These are phyloP conservation scores for Styela clava DNA, from an alignment of 23 tunicate genomes.

Conservation along the genomic window DNA sequence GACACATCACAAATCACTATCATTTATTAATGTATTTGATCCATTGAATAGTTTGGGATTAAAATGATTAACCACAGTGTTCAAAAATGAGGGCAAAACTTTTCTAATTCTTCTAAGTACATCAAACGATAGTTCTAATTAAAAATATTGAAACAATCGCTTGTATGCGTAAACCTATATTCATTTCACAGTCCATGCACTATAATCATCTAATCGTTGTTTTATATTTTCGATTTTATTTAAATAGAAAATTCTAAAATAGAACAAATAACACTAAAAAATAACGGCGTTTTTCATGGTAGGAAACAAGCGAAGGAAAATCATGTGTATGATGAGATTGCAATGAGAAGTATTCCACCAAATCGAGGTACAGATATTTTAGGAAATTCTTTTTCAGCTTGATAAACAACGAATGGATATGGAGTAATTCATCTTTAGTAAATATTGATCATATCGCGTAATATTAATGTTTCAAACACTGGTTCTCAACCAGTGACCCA, in stretches of 20 bases:
- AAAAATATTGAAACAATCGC: too few relatives aligned
- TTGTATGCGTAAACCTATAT: background rate
- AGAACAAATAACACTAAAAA: too few relatives aligned
- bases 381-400: too few relatives aligned
- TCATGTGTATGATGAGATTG: background rate
- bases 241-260: too few relatives aligned
- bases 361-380: background rate
- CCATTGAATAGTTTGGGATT: background rate
- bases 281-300: background rate
- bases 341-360: background rate
- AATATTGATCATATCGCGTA: background rate
- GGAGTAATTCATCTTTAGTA: background rate
- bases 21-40: too few relatives aligned
- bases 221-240: too few relatives aligned
- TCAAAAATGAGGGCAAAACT: too few relatives aligned
- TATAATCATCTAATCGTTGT: background rate
- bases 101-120: too few relatives aligned
- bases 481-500: too few relatives aligned
- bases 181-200: background rate
- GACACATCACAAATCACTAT: background rate
- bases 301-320: background rate
- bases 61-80: too few relatives aligned
- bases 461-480: background rate
- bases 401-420: too few relatives aligned
- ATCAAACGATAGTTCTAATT: too few relatives aligned